Base-by-base conservation (phyloP, 2,888 invertebrate species). In the Emesis furor region DNA sequence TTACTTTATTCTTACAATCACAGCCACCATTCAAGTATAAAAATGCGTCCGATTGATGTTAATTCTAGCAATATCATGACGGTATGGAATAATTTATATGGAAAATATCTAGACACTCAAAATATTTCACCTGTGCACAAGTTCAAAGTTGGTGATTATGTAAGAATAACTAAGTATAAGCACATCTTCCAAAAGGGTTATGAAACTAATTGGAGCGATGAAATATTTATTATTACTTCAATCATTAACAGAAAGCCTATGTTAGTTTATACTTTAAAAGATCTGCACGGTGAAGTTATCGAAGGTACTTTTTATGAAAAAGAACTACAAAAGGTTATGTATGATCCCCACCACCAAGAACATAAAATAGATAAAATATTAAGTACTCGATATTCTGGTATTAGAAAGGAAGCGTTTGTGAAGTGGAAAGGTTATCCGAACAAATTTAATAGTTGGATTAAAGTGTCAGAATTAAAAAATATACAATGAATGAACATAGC, bases 201-300 rank as follows among this genome's bases (percentile, higher is more conserved):
- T 81, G 88, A 90, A 85, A 79, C 90, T 7, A 90, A 90, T 65
- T 90, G 89, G 90, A 91, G 89, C 84, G 89, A 90, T 85, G 89
- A 91, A 87, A 88, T 91, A 62, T 91, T 91, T 79, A 59, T 78
- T 6, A 73, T 86, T n/a, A 30, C 80, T 17, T 75, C 83, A 7
- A 30, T 87, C 10, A 83, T 88, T 69, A 65, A 81, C 8, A 68
- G 88, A 65, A 82, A 82, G 2, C 85, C 88, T 1, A 78, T 78
- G 76, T 17, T 85, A 8, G 88, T 62, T 17, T 62, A 62, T 30
- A 69, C 69, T n/a, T 12, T 37, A 24, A 69, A 71, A 39, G 71
- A 71, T 71, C 24, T 46, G 12, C 42, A 71, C 46, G 12, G 14
- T 42, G 12, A 71, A 42, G 2, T 5, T 12, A 42, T 42, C 6